These are phyloP conservation scores for Irena cyanogastra DNA, from an alignment of 2,113 vertebrate genomes.

Conservation along the genomic window DNA sequence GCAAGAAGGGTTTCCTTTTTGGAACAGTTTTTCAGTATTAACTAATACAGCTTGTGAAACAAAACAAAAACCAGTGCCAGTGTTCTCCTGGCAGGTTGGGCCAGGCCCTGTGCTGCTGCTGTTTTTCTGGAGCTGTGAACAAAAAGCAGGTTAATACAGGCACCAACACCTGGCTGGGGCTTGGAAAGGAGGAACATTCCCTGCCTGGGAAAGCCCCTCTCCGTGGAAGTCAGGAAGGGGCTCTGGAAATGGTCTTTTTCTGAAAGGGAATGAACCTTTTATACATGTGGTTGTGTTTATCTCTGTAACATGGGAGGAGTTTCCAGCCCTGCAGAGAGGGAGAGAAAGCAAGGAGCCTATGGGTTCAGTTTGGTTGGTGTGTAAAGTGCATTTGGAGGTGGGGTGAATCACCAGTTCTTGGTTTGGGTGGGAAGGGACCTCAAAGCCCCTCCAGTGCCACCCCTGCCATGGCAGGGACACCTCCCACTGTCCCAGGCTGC, in stretches of 20 bases:
- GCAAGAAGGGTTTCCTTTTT: neutral
- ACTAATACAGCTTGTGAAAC: no score
- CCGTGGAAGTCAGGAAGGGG: neutral
- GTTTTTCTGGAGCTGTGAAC: neutral
- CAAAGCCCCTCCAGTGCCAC: accelerated
- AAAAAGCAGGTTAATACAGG: neutral
- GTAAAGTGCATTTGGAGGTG: neutral
- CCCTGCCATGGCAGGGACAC: neutral
- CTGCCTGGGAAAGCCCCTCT: neutral
- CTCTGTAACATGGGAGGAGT: neutral
- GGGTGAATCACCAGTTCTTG: neutral
- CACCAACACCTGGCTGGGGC: neutral
- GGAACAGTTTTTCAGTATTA: neutral
- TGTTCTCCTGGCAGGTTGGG: neutral
- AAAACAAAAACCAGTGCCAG: neutral
- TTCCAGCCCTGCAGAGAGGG: neutral
- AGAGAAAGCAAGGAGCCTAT: neutral
- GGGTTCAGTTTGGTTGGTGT: neutral
- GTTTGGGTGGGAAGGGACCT: neutral
- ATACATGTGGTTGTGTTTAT: neutral
- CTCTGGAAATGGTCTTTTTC: neutral
- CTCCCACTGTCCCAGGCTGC: neutral
- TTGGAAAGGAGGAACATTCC: neutral
- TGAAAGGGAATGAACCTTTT: neutral
- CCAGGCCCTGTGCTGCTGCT: neutral